These are phyloP conservation scores for Lepidocyrtoides sp. DNA, from an alignment of 2,888 invertebrate genomes.

Conservation along the genomic window DNA sequence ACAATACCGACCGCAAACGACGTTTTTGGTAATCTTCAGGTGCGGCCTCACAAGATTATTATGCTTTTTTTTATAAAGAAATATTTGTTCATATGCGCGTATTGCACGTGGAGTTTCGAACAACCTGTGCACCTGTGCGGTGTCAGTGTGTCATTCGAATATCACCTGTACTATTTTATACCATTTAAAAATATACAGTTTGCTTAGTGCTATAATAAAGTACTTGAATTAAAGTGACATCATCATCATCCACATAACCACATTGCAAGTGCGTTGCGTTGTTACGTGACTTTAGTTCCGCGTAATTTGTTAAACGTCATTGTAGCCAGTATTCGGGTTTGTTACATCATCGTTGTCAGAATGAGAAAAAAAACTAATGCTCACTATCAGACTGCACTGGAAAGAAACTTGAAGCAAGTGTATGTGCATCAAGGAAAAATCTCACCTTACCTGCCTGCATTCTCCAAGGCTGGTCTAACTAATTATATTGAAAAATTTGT, in stretches of 20 bases:
- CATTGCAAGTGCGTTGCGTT: background rate
- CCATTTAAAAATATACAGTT: background rate
- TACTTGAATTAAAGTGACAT: background rate
- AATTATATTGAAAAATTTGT: background rate
- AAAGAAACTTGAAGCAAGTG: background rate
- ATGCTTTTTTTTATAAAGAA: no score
- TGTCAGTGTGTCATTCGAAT: conserved; percentile 37
- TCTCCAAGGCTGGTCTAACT: background rate
- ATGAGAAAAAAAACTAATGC: background rate
- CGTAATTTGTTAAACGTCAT: conserved; percentile 41
- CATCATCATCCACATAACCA: background rate
- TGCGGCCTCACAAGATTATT: conserved; percentile 31
- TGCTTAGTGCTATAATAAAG: background rate
- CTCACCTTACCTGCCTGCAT: background rate
- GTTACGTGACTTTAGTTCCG: background rate
- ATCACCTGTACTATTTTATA: background rate
- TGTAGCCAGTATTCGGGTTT: conserved; percentile 17
- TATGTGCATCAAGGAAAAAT: background rate
- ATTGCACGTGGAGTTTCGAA: no score
- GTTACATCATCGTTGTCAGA: background rate
- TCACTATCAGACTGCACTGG: background rate
- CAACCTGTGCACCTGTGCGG: background rate
- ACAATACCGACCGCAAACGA: conserved; percentile 15
- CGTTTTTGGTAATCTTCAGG: conserved; percentile 22
- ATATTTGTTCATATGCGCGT: background rate